Evolutionary conservation across 2,888 invertebrate species (phyloP).

Genomic region (Lasioglossum lativentre): DNA sequence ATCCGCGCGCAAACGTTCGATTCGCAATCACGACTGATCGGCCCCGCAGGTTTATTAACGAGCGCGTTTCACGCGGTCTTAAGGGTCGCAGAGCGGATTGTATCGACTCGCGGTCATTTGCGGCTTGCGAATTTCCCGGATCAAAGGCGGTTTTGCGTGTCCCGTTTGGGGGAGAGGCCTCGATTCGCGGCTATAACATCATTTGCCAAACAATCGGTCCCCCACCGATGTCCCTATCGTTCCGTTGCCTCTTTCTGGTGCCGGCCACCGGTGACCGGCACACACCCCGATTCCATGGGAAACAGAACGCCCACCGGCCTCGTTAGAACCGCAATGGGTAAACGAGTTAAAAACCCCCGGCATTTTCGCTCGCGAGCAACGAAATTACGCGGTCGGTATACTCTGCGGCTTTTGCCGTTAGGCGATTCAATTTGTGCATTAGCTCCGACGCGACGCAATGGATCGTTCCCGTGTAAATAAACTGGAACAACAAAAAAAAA

Average conservation of each 20-base stretch:
- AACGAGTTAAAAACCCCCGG: constrained; percentile 68
- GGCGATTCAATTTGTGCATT: constrained; percentile 68
- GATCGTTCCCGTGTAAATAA: constrained; percentile 58
- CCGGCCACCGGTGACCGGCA: neutral
- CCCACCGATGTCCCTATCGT: neutral
- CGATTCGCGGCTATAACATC: constrained; percentile 49
- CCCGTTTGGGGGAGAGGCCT: neutral
- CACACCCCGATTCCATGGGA: neutral
- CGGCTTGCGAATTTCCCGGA: constrained; percentile 31
- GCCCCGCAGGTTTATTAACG: neutral
- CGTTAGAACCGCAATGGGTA: constrained; percentile 69
- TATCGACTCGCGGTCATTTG: constrained; percentile 42
- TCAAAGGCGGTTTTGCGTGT: constrained; percentile 53
- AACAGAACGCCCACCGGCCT: constrained; percentile 54
- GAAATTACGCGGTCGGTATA: constrained; percentile 67
- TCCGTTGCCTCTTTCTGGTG: constrained; percentile 4
- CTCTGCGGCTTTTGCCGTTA: constrained; percentile 63
- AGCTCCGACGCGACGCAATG: constrained; percentile 57
- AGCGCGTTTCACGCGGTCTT: constrained; percentile 23
- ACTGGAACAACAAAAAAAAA: constrained; percentile 48
- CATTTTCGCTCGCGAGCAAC: constrained; percentile 66
- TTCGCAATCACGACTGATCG: neutral
- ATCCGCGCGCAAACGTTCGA: neutral
- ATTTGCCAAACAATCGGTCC: constrained; percentile 56
- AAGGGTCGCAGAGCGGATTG: constrained; percentile 41